Conservation (phyloP, 2,113 vertebrate genomes). For the Brevimyrus niger region DNA sequence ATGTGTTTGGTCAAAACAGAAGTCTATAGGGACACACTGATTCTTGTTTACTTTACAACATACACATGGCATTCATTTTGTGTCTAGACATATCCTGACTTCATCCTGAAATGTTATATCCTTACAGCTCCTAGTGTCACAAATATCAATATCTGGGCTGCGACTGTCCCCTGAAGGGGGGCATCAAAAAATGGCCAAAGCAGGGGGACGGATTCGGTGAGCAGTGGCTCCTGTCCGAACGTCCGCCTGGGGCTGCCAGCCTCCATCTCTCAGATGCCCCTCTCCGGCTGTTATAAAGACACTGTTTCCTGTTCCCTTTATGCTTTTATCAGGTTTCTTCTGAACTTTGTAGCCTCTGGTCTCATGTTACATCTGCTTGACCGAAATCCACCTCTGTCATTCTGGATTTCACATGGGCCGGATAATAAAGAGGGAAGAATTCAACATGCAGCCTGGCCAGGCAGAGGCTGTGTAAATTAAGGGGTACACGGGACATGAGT, state of each 20-base stretch:
- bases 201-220: neutral
- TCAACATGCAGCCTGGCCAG: neutral
- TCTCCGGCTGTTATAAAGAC: neutral
- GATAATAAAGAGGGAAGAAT: neutral
- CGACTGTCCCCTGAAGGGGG: neutral
- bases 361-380: neutral
- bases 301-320: neutral
- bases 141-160: neutral
- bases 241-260: neutral
- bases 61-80: neutral
- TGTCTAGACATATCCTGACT: neutral
- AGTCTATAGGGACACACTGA: constrained; percentile 20
- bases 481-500: neutral
- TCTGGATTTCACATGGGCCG: neutral
- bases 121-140: neutral
- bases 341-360: neutral
- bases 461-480: neutral
- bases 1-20: constrained; percentile 27
- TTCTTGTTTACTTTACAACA: neutral
- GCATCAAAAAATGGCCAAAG: neutral
- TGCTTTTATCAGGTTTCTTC: neutral
- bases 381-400: neutral
- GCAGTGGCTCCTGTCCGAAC: neutral
- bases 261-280: neutral
- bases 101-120: neutral